phyloP scores from a whole-genome alignment of 2,113 vertebrate species.

The Aptenodytes forsteri region DNA sequence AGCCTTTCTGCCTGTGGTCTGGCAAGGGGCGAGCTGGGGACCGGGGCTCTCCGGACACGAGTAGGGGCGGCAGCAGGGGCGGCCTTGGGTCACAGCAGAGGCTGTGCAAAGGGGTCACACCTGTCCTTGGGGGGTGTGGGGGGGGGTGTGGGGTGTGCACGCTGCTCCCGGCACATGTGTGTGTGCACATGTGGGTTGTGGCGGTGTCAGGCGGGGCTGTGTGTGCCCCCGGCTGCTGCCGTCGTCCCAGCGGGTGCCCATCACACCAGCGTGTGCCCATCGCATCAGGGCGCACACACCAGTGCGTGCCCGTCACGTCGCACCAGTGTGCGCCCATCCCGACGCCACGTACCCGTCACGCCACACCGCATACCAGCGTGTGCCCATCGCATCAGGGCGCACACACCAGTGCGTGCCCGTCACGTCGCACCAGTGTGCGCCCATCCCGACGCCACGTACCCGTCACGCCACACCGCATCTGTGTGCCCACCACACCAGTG shows the following conservation, averaged over 20 bases:
- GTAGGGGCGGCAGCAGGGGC: no score
- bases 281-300: not conserved
- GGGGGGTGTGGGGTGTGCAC: no score
- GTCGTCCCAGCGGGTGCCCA: not conserved
- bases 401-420: not conserved
- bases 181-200: not conserved
- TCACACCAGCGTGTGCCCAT: not conserved
- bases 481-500: not conserved
- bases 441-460: no score
- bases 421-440: not conserved
- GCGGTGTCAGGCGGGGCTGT: not conserved
- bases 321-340: not conserved
- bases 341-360: not conserved
- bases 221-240: not conserved
- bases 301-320: no score
- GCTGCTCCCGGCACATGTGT: not conserved
- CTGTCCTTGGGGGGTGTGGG: not conserved
- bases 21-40: not conserved
- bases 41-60: not conserved
- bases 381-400: no score
- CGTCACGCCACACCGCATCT: not conserved
- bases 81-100: not conserved
- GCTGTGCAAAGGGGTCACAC: not conserved
- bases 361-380: not conserved
- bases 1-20: not conserved